Evolutionary conservation across 2,113 vertebrate species (phyloP).

Genomic region (Podilymbus podiceps): DNA sequence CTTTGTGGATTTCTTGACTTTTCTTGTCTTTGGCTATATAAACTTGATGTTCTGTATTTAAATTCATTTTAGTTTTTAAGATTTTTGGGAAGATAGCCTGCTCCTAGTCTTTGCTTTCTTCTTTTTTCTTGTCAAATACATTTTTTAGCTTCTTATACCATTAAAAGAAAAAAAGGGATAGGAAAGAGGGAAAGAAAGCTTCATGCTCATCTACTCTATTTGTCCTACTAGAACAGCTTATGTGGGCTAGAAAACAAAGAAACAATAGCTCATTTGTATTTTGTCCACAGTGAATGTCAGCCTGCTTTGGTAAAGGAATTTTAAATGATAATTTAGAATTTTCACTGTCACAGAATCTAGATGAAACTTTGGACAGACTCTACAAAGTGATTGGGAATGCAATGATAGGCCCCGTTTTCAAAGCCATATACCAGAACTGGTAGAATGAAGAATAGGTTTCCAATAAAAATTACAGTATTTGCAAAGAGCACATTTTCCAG

Average conservation of each 20-base stretch:
- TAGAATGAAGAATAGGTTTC: neutral
- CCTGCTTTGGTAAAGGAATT: neutral
- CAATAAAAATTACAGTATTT: neutral
- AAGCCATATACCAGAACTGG: neutral
- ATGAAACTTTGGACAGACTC: neutral
- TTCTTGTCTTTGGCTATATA: constrained; percentile 30
- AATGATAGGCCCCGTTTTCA: neutral
- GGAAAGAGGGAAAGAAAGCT: neutral
- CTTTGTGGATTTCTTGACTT: constrained; percentile 32
- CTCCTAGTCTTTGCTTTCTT: neutral
- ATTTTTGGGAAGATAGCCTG: neutral
- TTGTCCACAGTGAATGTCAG: neutral
- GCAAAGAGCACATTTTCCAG: neutral
- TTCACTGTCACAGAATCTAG: neutral
- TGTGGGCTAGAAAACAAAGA: neutral
- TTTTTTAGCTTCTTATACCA: neutral
- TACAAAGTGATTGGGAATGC: neutral
- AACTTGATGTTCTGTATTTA: neutral
- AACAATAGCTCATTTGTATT: neutral
- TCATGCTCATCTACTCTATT: neutral
- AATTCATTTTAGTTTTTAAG: neutral
- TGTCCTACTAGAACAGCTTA: neutral
- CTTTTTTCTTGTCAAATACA: neutral
- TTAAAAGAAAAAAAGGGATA: neutral
- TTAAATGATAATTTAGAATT: neutral